Evolutionary conservation across 2,888 invertebrate genomes (phyloP).

Genomic region (Ophraella communa): DNA sequence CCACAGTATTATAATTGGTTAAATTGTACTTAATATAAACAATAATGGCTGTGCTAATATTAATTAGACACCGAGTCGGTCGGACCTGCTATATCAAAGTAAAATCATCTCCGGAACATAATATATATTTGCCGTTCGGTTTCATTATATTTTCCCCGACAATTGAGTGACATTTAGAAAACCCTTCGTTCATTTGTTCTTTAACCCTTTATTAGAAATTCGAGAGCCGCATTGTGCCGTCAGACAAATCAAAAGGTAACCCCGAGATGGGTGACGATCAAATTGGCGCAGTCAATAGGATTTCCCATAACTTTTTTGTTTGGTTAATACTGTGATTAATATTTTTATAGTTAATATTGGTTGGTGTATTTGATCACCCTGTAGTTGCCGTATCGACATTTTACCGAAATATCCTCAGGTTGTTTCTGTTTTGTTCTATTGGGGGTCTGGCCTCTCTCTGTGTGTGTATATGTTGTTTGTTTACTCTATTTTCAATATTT

Average conservation of each 20-base stretch:
- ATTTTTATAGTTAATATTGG: too few relatives aligned
- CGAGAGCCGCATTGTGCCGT: not conserved
- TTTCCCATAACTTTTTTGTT: too few relatives aligned
- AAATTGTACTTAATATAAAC: too few relatives aligned
- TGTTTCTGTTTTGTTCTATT: slow-evolving; percentile 15
- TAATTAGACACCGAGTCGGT: too few relatives aligned
- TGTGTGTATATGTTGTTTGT: slow-evolving; percentile 5
- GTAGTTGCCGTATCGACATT: not conserved
- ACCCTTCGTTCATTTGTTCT: slow-evolving; percentile 12
- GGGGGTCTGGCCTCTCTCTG: slow-evolving; percentile 3
- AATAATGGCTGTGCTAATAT: too few relatives aligned
- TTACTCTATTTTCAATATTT: slow-evolving; percentile 30
- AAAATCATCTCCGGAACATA: too few relatives aligned
- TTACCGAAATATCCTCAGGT: slow-evolving; percentile 5
- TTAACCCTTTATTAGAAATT: slow-evolving; percentile 6
- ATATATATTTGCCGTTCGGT: slow-evolving; percentile 5
- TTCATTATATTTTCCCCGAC: slow-evolving; percentile 4
- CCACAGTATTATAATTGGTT: too few relatives aligned
- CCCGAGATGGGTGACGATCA: too few relatives aligned
- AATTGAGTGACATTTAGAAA: slow-evolving; percentile 4
- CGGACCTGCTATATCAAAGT: too few relatives aligned
- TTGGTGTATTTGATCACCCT: not conserved
- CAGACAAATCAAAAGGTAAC: too few relatives aligned
- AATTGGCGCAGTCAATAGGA: too few relatives aligned
- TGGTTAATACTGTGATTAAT: too few relatives aligned